phyloP scores from a whole-genome alignment of 2,888 invertebrate genomes.

The Dynastes hyllus region DNA sequence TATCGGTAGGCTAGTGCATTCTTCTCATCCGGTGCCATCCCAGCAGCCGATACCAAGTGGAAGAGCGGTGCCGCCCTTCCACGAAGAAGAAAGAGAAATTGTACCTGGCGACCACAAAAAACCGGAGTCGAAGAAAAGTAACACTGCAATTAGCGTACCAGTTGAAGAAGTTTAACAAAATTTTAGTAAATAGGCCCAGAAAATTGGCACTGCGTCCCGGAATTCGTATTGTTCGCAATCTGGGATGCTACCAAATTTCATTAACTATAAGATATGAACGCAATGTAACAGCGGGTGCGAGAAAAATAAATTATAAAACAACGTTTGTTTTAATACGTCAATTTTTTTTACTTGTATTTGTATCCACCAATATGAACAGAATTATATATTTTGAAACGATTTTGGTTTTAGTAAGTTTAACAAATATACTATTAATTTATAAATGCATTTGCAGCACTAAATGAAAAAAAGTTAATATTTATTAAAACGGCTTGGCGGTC shows the following conservation, averaged over 20 bases:
- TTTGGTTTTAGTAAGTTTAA: background rate
- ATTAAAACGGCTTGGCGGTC: too few relatives aligned
- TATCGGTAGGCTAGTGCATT: constrained; percentile 77
- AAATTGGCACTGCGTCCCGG: constrained; percentile 50
- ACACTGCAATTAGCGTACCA: constrained; percentile 67
- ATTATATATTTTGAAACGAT: background rate
- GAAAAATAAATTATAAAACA: constrained; percentile 41
- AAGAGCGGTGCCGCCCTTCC: constrained; percentile 52
- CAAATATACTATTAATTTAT: too few relatives aligned
- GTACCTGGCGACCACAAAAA: constrained; percentile 69
- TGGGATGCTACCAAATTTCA: constrained; percentile 44
- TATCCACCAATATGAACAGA: background rate
- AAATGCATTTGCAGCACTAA: too few relatives aligned
- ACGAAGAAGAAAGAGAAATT: constrained; percentile 62
- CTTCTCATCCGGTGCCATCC: constrained; percentile 72
- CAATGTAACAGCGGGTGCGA: constrained; percentile 46
- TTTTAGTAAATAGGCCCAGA: constrained; percentile 55
- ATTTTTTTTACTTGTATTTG: background rate
- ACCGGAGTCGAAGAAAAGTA: constrained; percentile 69
- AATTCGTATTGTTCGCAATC: constrained; percentile 37
- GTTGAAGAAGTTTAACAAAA: constrained; percentile 57
- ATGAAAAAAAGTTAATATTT: too few relatives aligned
- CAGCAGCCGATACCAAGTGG: constrained; percentile 52
- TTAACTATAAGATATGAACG: constrained; percentile 34
- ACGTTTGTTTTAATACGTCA: constrained; percentile 11